Evolutionary conservation across 2,113 vertebrate species (phyloP).

Genomic region (Sporophila hypoxantha): DNA sequence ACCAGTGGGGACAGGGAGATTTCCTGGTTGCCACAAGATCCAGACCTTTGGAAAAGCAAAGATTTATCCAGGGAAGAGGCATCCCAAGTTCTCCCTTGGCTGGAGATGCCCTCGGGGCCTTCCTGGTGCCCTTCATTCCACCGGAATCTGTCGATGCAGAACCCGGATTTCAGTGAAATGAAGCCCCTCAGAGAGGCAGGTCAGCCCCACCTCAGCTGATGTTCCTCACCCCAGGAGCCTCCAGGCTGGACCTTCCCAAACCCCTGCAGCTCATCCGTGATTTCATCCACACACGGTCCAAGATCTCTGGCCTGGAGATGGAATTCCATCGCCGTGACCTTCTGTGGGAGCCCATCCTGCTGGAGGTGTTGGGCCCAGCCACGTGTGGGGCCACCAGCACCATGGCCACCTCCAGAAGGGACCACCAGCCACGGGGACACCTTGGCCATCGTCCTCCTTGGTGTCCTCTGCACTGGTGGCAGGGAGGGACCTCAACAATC

Average conservation of each 20-base stretch:
- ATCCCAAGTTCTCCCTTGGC: not conserved
- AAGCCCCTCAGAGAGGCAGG: slow-evolving; percentile 28
- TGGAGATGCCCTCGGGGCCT: not conserved
- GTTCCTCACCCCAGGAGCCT: not conserved
- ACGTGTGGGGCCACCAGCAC: not conserved
- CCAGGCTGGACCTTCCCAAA: not conserved
- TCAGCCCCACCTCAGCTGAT: not conserved
- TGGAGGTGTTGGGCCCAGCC: not conserved
- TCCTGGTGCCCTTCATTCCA: slow-evolving; percentile 63
- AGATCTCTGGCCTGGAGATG: not conserved
- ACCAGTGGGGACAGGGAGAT: not conserved
- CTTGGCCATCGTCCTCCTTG: not conserved
- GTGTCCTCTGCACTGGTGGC: not conserved
- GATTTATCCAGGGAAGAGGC: not conserved
- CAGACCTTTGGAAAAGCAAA: not conserved
- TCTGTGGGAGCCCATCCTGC: not conserved
- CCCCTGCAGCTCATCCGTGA: fast-evolving
- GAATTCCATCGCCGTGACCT: not conserved
- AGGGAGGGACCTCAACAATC: not conserved
- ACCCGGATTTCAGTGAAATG: slow-evolving; percentile 60
- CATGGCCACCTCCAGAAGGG: not conserved
- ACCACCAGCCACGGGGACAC: too few species aligned
- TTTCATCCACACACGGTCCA: fast-evolving
- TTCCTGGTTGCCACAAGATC: not conserved
- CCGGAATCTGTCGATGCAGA: slow-evolving; percentile 35